Evolutionary conservation across 1,140 invertebrate genomes (phyloP), one percentile per base, ranked within the genome.

Genomic region (Melanaphis sacchari): DNA sequence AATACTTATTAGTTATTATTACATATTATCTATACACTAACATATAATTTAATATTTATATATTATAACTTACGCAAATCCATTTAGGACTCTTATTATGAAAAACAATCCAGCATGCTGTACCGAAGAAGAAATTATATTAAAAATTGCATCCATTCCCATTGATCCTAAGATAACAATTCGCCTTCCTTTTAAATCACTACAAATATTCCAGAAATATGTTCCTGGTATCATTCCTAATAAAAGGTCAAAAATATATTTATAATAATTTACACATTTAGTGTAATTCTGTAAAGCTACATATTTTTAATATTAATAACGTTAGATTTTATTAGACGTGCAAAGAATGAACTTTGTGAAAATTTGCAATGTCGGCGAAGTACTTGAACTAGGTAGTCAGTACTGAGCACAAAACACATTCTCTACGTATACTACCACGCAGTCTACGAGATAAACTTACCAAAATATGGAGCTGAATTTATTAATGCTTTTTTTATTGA

Each of bases 131-230:
- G 91, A 92, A 52, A 82, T 1, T 52, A 92, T 24, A 24, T 43
- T 24, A 15, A 84, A 84, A 7, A 92, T 21, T 18, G 91, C 2
- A 31, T 92, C 91, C 76, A 92, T 84, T 31, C 76, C 91, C 91
- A 92, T 92, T 21, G 91, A 92, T 18, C 36, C 76, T 24, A 92
- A 82, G 15, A 92, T 92, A 49, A 92, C 91, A 26, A 18, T n/a
- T 15, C 91, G 81, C 31, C 91, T 92, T 81, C 91, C 91, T 52
- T 92, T 92, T 24, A 92, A 31, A 31, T 92, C 91, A 40, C 91
- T 46, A 18, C 24, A 84, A 49, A 92, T 22, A 84, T 81, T 81
- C 91, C 91, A 92, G n/a, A 92, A 92, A 40, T 92, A 92, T 40
- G 91, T 81, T 38, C 91, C 91, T 21, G 84, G 21, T 46, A 92